phyloP scores from a whole-genome alignment of 1,140 invertebrate species.

The Pseudomyrmex concolor region DNA sequence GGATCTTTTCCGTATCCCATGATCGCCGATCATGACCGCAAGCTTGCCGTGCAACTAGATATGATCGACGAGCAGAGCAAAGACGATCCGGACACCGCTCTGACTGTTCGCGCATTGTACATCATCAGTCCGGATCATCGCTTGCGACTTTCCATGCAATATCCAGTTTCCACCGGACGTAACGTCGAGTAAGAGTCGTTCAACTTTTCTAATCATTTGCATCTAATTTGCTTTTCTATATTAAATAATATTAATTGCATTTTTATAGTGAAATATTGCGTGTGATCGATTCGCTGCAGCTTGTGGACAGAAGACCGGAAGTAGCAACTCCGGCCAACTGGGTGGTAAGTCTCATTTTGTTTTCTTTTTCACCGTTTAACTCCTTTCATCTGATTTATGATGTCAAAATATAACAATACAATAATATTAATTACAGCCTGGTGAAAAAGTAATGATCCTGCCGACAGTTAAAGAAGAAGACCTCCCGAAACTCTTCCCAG shows the following conservation, averaged over 20 bases:
- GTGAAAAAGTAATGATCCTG: slow-evolving; percentile 93
- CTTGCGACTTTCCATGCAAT: slow-evolving; percentile 94
- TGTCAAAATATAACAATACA: not conserved
- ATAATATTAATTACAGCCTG: slow-evolving; percentile 86
- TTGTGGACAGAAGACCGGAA: slow-evolving; percentile 89
- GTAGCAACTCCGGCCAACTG: slow-evolving; percentile 95
- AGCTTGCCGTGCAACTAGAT: slow-evolving; percentile 91
- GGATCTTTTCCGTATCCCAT: slow-evolving; percentile 94
- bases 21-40: slow-evolving; percentile 92
- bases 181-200: slow-evolving; percentile 93
- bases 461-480: slow-evolving; percentile 91
- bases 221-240: not conserved
- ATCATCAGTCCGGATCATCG: slow-evolving; percentile 95
- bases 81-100: slow-evolving; percentile 88
- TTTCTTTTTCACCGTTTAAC: not conserved
- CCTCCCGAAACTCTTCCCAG: slow-evolving; percentile 89
- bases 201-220: slow-evolving; percentile 13
- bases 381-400: slow-evolving; percentile 12
- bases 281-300: slow-evolving; percentile 94
- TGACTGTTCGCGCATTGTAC: slow-evolving; percentile 94
- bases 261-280: slow-evolving; percentile 93
- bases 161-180: slow-evolving; percentile 95
- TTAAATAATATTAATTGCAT: slow-evolving; percentile 23
- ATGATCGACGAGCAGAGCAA: slow-evolving; percentile 91
- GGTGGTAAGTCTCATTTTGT: slow-evolving; percentile 87